phyloP scores from a whole-genome alignment of 2,113 vertebrate species.

The Hypomesus transpacificus region DNA sequence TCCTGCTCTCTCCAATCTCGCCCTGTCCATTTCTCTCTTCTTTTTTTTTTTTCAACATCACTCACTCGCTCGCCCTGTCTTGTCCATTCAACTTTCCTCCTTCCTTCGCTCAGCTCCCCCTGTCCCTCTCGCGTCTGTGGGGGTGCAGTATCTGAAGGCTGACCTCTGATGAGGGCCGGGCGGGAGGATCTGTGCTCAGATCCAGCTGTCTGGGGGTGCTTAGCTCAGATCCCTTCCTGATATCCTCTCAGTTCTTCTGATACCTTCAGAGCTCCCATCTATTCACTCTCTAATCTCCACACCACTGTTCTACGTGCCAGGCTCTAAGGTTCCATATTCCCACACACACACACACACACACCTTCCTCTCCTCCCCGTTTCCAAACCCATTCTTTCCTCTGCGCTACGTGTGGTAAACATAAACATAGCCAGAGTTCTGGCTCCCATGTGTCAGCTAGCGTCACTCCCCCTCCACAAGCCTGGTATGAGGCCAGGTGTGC shows the following conservation, averaged over 20 bases:
- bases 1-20: slow-evolving; percentile 7
- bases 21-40: neutral
- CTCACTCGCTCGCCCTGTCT: neutral
- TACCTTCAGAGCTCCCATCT: neutral
- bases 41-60: neutral
- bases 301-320: neutral
- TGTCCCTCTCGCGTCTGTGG: neutral
- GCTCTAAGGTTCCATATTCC: neutral
- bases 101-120: neutral
- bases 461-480: too few species aligned
- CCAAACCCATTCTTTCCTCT: too few species aligned
- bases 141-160: neutral
- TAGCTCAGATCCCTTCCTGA: neutral
- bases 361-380: too few species aligned
- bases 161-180: neutral
- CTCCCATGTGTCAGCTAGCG: too few species aligned
- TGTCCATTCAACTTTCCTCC: neutral
- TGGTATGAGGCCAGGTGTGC: too few species aligned
- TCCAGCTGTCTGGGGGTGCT: neutral
- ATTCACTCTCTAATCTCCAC: neutral
- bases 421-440: too few species aligned
- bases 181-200: too few species aligned
- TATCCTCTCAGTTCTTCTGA: neutral
- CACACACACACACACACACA: too few species aligned
- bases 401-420: too few species aligned